Evolutionary conservation across 2,113 vertebrate genomes (phyloP).

Genomic region (Atractosteus spatula): DNA sequence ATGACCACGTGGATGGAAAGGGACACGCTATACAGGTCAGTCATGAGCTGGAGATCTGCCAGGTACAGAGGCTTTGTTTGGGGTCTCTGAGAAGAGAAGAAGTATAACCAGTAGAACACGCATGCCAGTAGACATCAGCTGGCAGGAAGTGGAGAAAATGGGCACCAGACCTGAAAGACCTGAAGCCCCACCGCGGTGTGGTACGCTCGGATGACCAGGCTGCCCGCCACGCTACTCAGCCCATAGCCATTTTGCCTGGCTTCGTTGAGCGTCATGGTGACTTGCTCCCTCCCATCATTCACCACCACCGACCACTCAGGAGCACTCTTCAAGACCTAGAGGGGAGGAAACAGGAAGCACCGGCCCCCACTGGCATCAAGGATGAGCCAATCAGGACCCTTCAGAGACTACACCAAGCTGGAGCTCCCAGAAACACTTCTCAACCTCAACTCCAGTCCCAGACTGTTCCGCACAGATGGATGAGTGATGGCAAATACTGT

Average conservation of each 20-base stretch:
- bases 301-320: conserved; percentile 45
- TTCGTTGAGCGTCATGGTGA: conserved; percentile 37
- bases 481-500: too few species aligned
- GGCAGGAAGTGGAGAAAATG: background rate
- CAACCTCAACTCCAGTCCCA: too few species aligned
- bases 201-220: conserved; percentile 39
- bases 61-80: background rate
- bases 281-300: conserved; percentile 30
- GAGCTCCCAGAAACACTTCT: too few species aligned
- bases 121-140: too few species aligned
- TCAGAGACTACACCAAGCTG: too few species aligned
- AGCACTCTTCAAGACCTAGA: background rate
- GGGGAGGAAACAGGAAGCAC: too few species aligned
- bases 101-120: too few species aligned
- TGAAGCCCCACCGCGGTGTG: conserved; percentile 55
- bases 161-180: background rate
- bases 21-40: background rate
- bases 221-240: conserved; percentile 32
- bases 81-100: background rate
- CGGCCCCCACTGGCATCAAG: too few species aligned
- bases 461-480: too few species aligned
- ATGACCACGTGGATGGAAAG: background rate
- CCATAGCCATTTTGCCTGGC: conserved; percentile 53
- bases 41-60: background rate
- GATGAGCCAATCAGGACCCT: too few species aligned